Evolutionary conservation across 2,113 vertebrate species (phyloP).

Genomic region (Phylloscopus trochilus): DNA sequence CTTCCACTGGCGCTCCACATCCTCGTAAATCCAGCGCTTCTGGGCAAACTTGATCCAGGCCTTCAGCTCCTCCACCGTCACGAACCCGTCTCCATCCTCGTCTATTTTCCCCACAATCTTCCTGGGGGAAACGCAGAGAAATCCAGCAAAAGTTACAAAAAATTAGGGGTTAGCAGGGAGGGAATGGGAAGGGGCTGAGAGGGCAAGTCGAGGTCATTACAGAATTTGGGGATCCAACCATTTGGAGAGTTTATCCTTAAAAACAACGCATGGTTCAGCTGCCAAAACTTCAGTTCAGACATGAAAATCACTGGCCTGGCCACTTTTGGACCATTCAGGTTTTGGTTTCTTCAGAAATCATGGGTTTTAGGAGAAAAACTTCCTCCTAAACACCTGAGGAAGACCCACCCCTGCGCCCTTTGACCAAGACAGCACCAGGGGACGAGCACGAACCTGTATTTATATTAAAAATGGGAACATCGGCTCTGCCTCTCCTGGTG

Average conservation of each 20-base stretch:
- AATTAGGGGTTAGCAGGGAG: background rate
- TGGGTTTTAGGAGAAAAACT: background rate
- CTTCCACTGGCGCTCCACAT: slow-evolving; percentile 96
- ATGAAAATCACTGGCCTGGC: background rate
- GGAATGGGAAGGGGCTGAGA: background rate
- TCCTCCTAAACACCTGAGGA: background rate
- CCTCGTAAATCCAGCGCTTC: slow-evolving; percentile 96
- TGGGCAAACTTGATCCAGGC: slow-evolving; percentile 96
- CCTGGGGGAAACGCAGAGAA: slow-evolving; percentile 76
- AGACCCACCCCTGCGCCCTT: accelerated
- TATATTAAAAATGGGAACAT: background rate
- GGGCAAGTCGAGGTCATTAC: background rate
- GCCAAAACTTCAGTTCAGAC: background rate
- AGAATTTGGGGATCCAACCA: background rate
- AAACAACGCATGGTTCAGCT: accelerated
- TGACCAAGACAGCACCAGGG: accelerated
- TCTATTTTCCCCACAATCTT: slow-evolving; percentile 95
- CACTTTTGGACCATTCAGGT: background rate
- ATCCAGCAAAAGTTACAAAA: slow-evolving; percentile 50
- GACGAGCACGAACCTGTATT: accelerated
- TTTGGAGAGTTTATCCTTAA: background rate
- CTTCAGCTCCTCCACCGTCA: slow-evolving; percentile 92
- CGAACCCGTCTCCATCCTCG: slow-evolving; percentile 90
- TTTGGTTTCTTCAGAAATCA: background rate
- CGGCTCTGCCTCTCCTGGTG: background rate